phyloP scores from a whole-genome alignment of 1,140 invertebrate species.

The Thereuonema tuberculata region DNA sequence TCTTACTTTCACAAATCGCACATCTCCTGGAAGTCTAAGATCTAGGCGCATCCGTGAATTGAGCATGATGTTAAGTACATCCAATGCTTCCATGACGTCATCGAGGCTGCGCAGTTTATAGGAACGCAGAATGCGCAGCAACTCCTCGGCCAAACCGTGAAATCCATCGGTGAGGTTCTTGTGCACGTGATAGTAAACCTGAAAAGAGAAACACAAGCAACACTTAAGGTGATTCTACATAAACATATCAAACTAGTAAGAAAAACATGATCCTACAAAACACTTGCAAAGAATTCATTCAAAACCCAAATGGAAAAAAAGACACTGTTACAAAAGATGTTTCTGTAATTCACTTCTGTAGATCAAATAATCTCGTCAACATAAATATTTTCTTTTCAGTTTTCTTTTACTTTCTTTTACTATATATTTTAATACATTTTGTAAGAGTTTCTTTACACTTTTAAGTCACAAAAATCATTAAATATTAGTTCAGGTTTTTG shows the following conservation, averaged over 20 bases:
- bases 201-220: background rate
- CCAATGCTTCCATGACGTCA: slow-evolving; percentile 4
- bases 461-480: too few relatives aligned
- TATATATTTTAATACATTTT: too few relatives aligned
- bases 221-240: background rate
- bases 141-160: slow-evolving; percentile 7
- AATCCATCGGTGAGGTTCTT: slow-evolving; percentile 10
- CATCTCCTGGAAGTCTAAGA: background rate
- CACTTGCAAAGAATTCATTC: background rate
- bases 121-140: background rate
- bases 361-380: too few relatives aligned
- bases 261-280: background rate
- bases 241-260: background rate
- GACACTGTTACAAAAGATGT: too few relatives aligned
- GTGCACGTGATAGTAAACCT: slow-evolving; percentile 11
- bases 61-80: slow-evolving; percentile 1
- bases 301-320: background rate
- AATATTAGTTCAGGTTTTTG: too few relatives aligned
- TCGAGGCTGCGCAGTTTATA: slow-evolving; percentile 7
- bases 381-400: too few relatives aligned
- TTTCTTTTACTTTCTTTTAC: too few relatives aligned
- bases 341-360: too few relatives aligned
- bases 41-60: background rate
- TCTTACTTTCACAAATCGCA: too few relatives aligned
- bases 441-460: too few relatives aligned